Conservation (phyloP, 1,140 invertebrate genomes). For the Leptinotarsa texana region DNA sequence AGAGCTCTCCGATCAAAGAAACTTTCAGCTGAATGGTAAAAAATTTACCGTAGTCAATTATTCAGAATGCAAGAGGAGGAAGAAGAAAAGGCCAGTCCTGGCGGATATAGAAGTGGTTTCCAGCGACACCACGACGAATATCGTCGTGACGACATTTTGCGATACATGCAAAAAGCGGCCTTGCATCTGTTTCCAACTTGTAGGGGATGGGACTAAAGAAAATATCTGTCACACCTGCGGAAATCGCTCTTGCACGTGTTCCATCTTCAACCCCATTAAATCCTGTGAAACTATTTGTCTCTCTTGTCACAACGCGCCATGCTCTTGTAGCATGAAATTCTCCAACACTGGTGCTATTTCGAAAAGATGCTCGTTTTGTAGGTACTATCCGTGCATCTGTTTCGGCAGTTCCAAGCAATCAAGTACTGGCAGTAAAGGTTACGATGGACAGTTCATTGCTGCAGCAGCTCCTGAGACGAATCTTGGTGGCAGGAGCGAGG, state of each 20-base stretch:
- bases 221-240: not conserved
- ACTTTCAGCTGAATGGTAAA: slow-evolving; percentile 34
- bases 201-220: not conserved
- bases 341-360: not conserved
- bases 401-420: not conserved
- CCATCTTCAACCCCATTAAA: not conserved
- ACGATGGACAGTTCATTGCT: not conserved
- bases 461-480: not conserved
- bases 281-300: slow-evolving; percentile 9
- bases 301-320: not conserved
- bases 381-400: not conserved
- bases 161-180: slow-evolving; percentile 21
- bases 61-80: not conserved
- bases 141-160: slow-evolving; percentile 39
- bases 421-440: not conserved
- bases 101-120: slow-evolving; percentile 38
- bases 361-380: not conserved
- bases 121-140: slow-evolving; percentile 36
- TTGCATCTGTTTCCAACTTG: slow-evolving; percentile 24
- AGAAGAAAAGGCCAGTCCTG: slow-evolving; percentile 16
- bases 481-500: not conserved
- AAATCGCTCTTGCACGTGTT: not conserved
- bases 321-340: not conserved
- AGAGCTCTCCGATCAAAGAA: not conserved
- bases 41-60: slow-evolving; percentile 22